Evolutionary conservation across 2,113 vertebrate genomes (phyloP).

Genomic region (Speoplatyrhinus poulsoni): DNA sequence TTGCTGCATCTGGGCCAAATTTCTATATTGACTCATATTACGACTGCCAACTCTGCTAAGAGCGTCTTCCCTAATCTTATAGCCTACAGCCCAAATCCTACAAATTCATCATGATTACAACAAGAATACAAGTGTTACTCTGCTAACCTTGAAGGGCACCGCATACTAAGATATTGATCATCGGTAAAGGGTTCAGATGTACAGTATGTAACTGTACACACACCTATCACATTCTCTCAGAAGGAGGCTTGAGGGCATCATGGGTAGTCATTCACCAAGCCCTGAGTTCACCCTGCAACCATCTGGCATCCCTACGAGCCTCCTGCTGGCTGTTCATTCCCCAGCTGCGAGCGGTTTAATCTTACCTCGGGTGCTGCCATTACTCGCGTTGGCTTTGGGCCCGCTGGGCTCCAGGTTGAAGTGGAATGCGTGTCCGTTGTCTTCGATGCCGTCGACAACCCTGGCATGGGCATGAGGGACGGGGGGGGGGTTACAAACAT

Average conservation of each 20-base stretch:
- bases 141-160: no score
- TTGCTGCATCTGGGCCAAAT: no score
- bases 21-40: no score
- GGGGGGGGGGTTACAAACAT: slow-evolving; percentile 15
- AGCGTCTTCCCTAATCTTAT: no score
- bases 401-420: slow-evolving; percentile 75
- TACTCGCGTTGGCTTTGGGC: slow-evolving; percentile 37
- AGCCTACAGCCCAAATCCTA: no score
- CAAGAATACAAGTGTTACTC: no score
- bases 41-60: no score
- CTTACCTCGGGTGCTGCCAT: slow-evolving; percentile 60
- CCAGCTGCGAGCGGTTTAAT: slow-evolving; percentile 40
- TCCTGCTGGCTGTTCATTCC: slow-evolving; percentile 3
- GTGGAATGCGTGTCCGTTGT: slow-evolving; percentile 81
- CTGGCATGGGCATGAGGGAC: slow-evolving; percentile 57
- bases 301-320: slow-evolving; percentile 56
- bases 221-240: slow-evolving; percentile 56
- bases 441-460: slow-evolving; percentile 93
- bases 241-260: slow-evolving; percentile 35
- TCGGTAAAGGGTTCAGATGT: slow-evolving; percentile 26
- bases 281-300: slow-evolving; percentile 40
- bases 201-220: slow-evolving; percentile 46
- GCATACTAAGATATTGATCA: slow-evolving; percentile 7
- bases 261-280: slow-evolving; percentile 40
- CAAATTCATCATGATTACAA: no score